Evolutionary conservation across 1,140 invertebrate species (phyloP), one percentile per base, ranked within the genome.

Genomic region (Ylistrum balloti): DNA sequence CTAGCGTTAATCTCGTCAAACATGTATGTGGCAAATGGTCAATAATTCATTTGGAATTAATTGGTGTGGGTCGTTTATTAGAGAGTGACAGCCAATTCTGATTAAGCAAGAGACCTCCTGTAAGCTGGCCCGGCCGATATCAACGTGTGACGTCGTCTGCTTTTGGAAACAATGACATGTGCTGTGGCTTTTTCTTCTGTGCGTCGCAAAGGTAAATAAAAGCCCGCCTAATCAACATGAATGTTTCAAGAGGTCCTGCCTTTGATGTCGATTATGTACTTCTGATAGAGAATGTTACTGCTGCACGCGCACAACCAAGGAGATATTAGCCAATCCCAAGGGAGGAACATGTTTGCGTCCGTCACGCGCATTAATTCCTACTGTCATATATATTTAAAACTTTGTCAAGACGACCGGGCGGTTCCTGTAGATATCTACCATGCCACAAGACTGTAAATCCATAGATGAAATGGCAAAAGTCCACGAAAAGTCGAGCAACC

Each of bases 341-440:
- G 56, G 56, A 74, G 56, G 56, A 74, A 74, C 56, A 74, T 74
- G 56, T 74, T 74, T 74, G 22, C n/a, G 56, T 74, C 56, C 56
- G 56, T 74, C 56, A 74, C 56, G 56, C 56, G 56, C 56, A 74
- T 74, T 74, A 74, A 74, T 74, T 74, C 56, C 22, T 74, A 74
- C 56, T 74, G 56, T 74, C 56, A 74, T 74, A 74, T 74, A 74
- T 74, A 74, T 74, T 74, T 74, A 74, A 74, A 74, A 74, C 56
- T 74, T 74, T 74, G 56, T 74, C 56, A 74, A 74, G 56, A 74
- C 56, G 56, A 74, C 56, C 56, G 56, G 56, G n/a, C 56, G 5
- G 56, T 74, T n/a, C 22, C 56, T 74, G 56, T 74, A 74, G 56
- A n/a, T 74, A 28, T 17, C 9, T 74, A 74, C 56, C 56, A 74